phyloP scores from a whole-genome alignment of 2,113 vertebrate species.

The Leiothrix lutea region DNA sequence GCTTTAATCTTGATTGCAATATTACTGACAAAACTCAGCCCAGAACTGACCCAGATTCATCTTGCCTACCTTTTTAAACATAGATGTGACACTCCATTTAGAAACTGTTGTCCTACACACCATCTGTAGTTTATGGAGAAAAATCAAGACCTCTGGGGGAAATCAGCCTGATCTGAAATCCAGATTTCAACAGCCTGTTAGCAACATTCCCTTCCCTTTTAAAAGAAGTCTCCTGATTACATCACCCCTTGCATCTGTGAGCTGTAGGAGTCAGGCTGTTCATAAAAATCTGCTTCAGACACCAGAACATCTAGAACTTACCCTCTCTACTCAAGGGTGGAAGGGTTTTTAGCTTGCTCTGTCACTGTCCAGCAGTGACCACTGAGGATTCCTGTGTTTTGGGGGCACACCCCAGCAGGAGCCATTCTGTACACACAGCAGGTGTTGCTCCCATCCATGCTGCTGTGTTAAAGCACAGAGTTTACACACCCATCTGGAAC shows the following conservation, averaged over 20 bases:
- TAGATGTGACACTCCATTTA: neutral
- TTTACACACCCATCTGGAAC: neutral
- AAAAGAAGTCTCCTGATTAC: neutral
- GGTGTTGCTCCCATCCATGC: neutral
- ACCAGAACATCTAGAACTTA: neutral
- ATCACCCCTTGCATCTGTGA: neutral
- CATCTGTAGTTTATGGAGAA: slow-evolving; percentile 13
- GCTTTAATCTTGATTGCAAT: slow-evolving; percentile 13
- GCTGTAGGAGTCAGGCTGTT: neutral
- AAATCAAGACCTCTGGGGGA: neutral
- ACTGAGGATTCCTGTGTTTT: neutral
- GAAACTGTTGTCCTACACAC: slow-evolving; percentile 29
- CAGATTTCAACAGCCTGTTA: neutral
- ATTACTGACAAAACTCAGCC: slow-evolving; percentile 24
- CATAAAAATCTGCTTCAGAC: neutral
- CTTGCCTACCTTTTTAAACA: slow-evolving; percentile 10
- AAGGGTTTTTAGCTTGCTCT: neutral
- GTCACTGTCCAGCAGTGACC: neutral
- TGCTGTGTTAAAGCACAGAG: accelerated
- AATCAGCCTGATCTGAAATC: neutral
- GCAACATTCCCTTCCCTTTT: neutral
- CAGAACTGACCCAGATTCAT: slow-evolving; percentile 23
- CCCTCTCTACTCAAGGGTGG: neutral
- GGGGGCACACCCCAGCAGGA: neutral
- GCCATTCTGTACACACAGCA: neutral